Evolutionary conservation across 2,113 vertebrate species (phyloP).

Genomic region (Lycocorax pyrrhopterus): DNA sequence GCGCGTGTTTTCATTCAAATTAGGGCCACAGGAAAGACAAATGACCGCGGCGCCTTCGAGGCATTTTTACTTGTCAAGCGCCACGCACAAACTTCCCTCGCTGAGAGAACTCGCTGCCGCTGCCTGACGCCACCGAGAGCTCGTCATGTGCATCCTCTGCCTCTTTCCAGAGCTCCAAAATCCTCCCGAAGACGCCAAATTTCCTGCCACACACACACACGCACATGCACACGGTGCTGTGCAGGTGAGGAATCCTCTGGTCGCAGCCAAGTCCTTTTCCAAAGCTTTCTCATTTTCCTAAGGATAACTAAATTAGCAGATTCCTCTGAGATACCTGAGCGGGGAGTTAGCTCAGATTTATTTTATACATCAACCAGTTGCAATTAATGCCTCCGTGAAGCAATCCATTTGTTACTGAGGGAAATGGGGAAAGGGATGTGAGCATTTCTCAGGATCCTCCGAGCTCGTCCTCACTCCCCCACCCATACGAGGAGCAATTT

Average conservation of each 20-base stretch:
- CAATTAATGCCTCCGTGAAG: background rate
- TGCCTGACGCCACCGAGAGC: background rate
- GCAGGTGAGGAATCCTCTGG: background rate
- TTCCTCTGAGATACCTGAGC: background rate
- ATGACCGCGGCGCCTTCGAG: constrained; percentile 73
- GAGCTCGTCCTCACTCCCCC: background rate
- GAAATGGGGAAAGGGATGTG: background rate
- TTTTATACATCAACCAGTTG: background rate
- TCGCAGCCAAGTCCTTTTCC: background rate
- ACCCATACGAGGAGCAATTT: background rate
- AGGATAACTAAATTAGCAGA: background rate
- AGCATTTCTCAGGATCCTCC: background rate
- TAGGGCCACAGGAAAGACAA: constrained; percentile 79
- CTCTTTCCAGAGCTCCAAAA: background rate
- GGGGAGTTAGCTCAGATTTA: background rate
- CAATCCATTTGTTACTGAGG: background rate
- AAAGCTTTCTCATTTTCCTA: background rate
- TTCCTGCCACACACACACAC: accelerated
- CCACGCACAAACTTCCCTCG: constrained; percentile 37
- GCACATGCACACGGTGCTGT: accelerated
- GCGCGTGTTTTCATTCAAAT: constrained; percentile 79
- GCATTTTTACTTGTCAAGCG: constrained; percentile 76
- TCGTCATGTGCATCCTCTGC: accelerated
- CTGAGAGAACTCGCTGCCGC: background rate
- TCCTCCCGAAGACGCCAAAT: accelerated